Evolutionary conservation across 2,113 vertebrate genomes (phyloP).

Genomic region (Eupsittula cactorum): DNA sequence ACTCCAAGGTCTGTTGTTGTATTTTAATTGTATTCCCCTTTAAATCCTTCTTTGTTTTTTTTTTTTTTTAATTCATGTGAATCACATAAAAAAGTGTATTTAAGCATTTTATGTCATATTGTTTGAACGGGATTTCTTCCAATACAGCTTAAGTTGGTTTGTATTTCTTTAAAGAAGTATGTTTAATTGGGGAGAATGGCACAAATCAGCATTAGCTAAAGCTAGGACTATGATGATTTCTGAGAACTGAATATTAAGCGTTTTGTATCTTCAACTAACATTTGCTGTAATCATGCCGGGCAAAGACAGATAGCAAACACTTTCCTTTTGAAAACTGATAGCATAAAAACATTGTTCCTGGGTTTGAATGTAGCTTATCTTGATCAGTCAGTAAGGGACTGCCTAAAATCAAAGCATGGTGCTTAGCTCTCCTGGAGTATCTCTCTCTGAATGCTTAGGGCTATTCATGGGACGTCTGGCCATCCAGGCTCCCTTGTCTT

Average conservation of each 20-base stretch:
- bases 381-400: not conserved
- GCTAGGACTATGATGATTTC: not conserved
- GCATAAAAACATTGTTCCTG: not conserved
- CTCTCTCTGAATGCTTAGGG: not conserved
- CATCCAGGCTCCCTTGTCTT: not conserved
- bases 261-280: not conserved
- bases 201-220: not conserved
- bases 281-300: not conserved
- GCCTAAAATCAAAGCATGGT: not conserved
- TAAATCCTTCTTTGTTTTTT: not conserved
- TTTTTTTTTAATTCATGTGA: not conserved
- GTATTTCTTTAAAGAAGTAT: not conserved
- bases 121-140: not conserved
- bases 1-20: not conserved
- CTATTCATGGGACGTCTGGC: not conserved
- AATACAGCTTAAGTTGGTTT: not conserved
- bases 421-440: not conserved
- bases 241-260: not conserved
- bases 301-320: not conserved
- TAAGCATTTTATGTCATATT: not conserved
- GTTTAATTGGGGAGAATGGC: not conserved
- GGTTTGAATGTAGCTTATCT: not conserved
- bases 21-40: not conserved
- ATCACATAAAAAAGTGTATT: not conserved
- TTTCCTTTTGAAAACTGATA: not conserved